phyloP scores from a whole-genome alignment of 2,797 vertebrate species.

The Dryobates pubescens region DNA sequence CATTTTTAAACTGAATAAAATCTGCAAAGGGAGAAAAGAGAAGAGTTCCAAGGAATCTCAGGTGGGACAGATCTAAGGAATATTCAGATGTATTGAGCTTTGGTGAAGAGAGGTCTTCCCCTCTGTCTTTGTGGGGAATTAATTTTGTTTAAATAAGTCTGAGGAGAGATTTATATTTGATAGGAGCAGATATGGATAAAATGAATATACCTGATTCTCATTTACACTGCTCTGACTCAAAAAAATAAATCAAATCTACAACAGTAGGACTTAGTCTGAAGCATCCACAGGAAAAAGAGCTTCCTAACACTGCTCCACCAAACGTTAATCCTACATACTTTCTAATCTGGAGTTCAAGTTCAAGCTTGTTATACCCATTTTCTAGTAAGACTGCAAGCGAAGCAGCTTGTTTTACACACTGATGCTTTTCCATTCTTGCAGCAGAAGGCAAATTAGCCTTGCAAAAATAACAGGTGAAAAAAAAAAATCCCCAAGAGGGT shows the following conservation, averaged over 20 bases:
- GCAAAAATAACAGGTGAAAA: neutral
- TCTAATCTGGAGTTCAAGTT: neutral
- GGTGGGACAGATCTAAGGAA: neutral
- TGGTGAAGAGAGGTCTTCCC: neutral
- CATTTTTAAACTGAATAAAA: neutral
- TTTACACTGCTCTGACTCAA: neutral
- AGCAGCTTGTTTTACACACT: neutral
- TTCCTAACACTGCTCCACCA: neutral
- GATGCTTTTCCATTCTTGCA: neutral
- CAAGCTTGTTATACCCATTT: neutral
- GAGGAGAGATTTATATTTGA: neutral
- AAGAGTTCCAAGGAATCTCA: neutral
- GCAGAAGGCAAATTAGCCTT: neutral
- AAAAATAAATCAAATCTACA: neutral
- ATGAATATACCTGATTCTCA: neutral
- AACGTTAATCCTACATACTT: neutral
- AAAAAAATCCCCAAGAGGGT: neutral
- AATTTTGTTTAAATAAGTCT: neutral
- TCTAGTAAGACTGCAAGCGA: neutral
- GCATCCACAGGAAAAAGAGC: neutral
- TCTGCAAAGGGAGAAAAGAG: neutral
- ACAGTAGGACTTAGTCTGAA: neutral
- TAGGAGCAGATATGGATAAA: neutral
- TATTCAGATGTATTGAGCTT: neutral
- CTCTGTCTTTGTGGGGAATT: neutral